Conservation (phyloP, 2,113 vertebrate species). For the Hemicordylus capensis region DNA sequence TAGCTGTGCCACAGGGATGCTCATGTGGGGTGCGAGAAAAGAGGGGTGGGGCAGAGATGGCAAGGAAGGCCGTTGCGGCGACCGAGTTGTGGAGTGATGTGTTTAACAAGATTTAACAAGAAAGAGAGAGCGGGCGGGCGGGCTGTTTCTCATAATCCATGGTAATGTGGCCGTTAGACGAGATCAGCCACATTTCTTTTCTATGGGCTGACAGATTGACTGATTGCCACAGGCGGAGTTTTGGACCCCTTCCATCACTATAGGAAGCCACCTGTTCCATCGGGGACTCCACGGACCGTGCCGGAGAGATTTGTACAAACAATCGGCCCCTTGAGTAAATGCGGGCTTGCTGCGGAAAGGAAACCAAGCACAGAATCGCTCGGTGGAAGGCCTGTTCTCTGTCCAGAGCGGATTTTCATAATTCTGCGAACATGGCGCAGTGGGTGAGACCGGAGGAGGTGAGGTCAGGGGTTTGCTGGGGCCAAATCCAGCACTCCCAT, state of each 20-base stretch:
- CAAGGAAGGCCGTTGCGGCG: neutral
- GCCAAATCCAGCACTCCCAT: too few relatives aligned
- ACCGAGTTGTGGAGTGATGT: slow-evolving; percentile 16
- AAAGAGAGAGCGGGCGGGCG: neutral
- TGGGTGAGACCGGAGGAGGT: too few relatives aligned
- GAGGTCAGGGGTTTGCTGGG: too few relatives aligned
- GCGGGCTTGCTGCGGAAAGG: neutral
- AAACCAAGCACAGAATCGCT: fast-evolving
- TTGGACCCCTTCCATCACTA: neutral
- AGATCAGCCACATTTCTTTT: neutral
- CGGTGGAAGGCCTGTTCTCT: neutral
- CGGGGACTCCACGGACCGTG: fast-evolving
- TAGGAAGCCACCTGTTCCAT: neutral
- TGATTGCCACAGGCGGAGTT: neutral
- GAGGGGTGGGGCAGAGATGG: neutral
- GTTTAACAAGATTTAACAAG: slow-evolving; percentile 39
- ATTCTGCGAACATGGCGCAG: neutral
- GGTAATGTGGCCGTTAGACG: fast-evolving
- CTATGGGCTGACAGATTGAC: fast-evolving
- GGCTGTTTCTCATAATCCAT: neutral
- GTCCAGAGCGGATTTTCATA: neutral
- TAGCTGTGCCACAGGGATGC: slow-evolving; percentile 19
- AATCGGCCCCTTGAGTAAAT: neutral
- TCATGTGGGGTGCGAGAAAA: too few relatives aligned
- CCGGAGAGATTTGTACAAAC: neutral